A percentile compares a stretch with the other conserved stretches of the same genome.
Conservation (phyloP, 2,797 vertebrate species). For the Graptemys geographica region DNA sequence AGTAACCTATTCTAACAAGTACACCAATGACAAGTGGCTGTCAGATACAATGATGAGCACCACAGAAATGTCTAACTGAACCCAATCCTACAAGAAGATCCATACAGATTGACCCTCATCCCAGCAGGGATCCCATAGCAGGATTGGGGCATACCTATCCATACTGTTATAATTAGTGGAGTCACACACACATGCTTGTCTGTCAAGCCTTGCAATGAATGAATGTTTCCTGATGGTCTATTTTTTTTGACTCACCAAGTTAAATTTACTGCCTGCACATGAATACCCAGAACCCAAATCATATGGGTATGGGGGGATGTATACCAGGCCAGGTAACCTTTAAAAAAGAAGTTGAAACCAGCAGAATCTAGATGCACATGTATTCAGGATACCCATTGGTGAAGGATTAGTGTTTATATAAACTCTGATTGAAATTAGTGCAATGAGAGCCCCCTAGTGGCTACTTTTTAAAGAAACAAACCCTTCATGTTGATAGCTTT, state of each 20-base stretch:
- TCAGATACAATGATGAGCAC: neutral
- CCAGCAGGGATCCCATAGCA: neutral
- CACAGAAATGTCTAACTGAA: neutral
- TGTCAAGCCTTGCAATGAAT: neutral
- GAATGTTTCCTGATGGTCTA: neutral
- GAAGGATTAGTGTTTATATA: accelerated
- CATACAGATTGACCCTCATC: neutral
- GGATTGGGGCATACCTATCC: neutral
- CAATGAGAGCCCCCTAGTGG: slow-evolving; percentile 48
- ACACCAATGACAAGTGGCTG: neutral
- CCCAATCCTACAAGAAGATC: neutral
- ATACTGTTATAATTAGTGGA: neutral
- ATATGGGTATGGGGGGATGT: neutral
- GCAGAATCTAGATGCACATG: neutral
- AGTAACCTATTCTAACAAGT: neutral
- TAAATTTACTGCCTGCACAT: neutral
- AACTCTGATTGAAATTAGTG: neutral
- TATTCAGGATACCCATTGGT: neutral
- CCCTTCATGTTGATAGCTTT: neutral
- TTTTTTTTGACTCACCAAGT: neutral
- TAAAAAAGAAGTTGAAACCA: neutral
- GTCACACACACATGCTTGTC: neutral
- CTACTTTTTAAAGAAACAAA: neutral
- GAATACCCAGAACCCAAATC: neutral
- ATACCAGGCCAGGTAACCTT: neutral